Percentiles rank a stretch among this genome's conserved stretches.
Conservation (phyloP, 2,113 vertebrate genomes). For the Tetrao urogallus region DNA sequence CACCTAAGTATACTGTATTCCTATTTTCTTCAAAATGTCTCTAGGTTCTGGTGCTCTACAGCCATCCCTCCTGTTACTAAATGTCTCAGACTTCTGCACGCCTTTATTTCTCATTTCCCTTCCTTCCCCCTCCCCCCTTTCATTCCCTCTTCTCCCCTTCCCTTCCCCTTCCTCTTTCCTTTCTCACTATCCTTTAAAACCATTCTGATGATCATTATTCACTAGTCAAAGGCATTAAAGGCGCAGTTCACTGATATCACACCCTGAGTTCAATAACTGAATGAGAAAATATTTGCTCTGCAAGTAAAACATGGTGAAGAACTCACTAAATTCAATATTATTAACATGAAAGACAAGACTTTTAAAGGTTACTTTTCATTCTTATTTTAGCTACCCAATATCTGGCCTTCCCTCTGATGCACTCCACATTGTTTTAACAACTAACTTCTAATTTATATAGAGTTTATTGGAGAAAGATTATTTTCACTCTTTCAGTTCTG, state of each 20-base stretch:
- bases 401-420: neutral
- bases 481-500: neutral
- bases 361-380: slow-evolving; percentile 61
- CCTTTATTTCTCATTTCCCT: neutral
- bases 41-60: neutral
- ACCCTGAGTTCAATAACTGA: slow-evolving; percentile 56
- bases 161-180: neutral
- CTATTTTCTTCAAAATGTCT: neutral
- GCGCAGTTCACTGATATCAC: slow-evolving; percentile 57
- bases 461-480: neutral
- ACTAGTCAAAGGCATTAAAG: slow-evolving; percentile 46
- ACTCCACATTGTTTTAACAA: slow-evolving; percentile 4
- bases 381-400: neutral
- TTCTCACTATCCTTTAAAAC: slow-evolving; percentile 22
- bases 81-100: neutral
- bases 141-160: neutral
- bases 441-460: neutral
- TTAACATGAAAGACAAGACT: slow-evolving; percentile 69
- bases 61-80: neutral
- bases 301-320: slow-evolving; percentile 67
- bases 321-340: slow-evolving; percentile 65
- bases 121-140: too few species aligned
- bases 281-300: slow-evolving; percentile 70
- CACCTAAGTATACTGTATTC: neutral
- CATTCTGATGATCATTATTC: slow-evolving; percentile 54